Evolutionary conservation across 2,888 invertebrate genomes (phyloP).

Genomic region (Cinara cedri): DNA sequence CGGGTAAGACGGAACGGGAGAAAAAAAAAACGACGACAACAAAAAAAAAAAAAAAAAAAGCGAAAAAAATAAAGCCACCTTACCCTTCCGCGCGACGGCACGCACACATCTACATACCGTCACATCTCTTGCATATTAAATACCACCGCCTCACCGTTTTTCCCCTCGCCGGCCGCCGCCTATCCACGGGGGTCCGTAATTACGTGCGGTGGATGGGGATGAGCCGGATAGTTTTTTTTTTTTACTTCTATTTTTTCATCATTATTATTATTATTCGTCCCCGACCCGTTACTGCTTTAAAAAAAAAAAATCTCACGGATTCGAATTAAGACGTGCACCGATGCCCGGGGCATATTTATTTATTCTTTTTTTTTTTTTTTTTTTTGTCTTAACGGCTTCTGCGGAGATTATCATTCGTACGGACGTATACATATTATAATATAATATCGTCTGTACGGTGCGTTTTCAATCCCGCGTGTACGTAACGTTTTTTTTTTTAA

Average conservation of each 20-base stretch:
- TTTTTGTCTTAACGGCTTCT: slow-evolving; percentile 52
- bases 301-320: slow-evolving; percentile 50
- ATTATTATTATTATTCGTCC: slow-evolving; percentile 9
- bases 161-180: slow-evolving; percentile 1
- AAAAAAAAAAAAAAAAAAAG: slow-evolving; percentile 1
- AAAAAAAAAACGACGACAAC: neutral
- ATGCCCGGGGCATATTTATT: slow-evolving; percentile 12
- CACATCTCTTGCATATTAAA: slow-evolving; percentile 55
- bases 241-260: slow-evolving; percentile 18
- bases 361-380: slow-evolving; percentile 9
- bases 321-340: slow-evolving; percentile 29
- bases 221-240: slow-evolving; percentile 36
- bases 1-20: neutral
- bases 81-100: slow-evolving; percentile 6
- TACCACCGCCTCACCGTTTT: slow-evolving; percentile 23
- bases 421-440: no score
- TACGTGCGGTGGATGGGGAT: slow-evolving; percentile 43
- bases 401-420: neutral
- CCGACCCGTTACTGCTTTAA: slow-evolving; percentile 40
- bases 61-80: slow-evolving; percentile 34
- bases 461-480: no score
- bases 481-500: slow-evolving; percentile 4
- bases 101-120: slow-evolving; percentile 27
- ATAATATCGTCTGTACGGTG: no score
- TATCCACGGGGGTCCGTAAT: slow-evolving; percentile 53